Base-by-base conservation (phyloP, 2,888 invertebrate species). In the Hyles lineata region DNA sequence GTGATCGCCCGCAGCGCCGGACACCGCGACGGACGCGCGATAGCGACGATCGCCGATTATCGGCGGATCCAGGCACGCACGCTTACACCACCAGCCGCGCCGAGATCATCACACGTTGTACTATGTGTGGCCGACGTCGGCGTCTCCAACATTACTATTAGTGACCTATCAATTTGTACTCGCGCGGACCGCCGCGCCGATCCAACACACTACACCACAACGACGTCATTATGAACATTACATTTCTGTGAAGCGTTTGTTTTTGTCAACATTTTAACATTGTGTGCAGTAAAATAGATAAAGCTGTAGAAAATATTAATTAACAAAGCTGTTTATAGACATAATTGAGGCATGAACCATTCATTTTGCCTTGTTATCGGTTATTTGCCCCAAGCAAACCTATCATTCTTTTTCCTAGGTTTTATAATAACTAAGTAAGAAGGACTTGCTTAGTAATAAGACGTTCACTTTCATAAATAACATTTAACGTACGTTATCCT, bases 31-130 rank as follows among this genome's bases (percentile, higher is more conserved):
- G 89, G 90, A 90, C 91, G 89, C 83, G 81, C 86, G 94, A 94
- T 94, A 94, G 91, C 89, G 82, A 76, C 87, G 89, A 92, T 91
- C 90, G 83, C 76, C 87, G 93, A 92, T 93, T 90, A 93, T 90
- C 92, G 87, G 83, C 81, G 86, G 86, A 88, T 88, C 89, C 85
- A 82, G 83, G 76, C 79, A 75, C 77, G 78, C 83, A 82, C 84
- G 83, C 83, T 83, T 82, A 79, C 81, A 79, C 77, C 78, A 78
- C 77, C 76, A 76, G 76, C 74, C 78, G 77, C 70, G 61, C 32
- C 55, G 58, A 73, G 70, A 73, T 76, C 73, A 78, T 75, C 75
- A 75, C 71, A 70, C 69, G 72, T 62, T 77, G 71, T 75, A 71
- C 61, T 32, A 52, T 70, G 32, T 55, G 21, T 62, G 52, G 43